A percentile compares a stretch with the other conserved stretches of the same genome.
Conservation (phyloP, 2,113 vertebrate species). For the Agapornis roseicollis region DNA sequence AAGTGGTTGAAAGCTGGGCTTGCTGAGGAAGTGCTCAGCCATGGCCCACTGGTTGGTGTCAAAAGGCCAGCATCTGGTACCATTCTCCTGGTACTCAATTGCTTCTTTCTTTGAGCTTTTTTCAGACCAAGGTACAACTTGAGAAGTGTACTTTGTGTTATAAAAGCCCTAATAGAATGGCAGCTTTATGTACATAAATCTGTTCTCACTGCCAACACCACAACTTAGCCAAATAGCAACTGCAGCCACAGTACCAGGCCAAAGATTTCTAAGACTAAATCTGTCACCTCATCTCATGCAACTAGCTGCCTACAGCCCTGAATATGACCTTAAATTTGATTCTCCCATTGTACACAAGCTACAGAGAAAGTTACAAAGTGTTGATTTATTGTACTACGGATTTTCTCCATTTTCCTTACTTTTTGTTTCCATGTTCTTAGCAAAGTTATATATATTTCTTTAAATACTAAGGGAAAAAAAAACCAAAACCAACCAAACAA, state of each 20-base stretch:
- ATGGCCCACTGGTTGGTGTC: slow-evolving; percentile 45
- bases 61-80: slow-evolving; percentile 64
- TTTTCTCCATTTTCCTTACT: background rate
- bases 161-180: slow-evolving; percentile 39
- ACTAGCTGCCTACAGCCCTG: slow-evolving; percentile 22
- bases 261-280: slow-evolving; percentile 19
- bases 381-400: background rate
- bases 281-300: slow-evolving; percentile 31
- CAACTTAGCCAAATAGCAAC: slow-evolving; percentile 14
- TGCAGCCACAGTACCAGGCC: slow-evolving; percentile 24
- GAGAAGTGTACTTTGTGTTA: slow-evolving; percentile 32
- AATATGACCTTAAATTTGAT: slow-evolving; percentile 25
- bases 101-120: slow-evolving; percentile 54
- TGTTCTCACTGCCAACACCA: slow-evolving; percentile 33
- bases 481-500: too few species aligned
- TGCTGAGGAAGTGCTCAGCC: slow-evolving; percentile 47
- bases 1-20: background rate
- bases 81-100: slow-evolving; percentile 48
- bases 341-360: background rate
- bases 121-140: slow-evolving; percentile 29
- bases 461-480: background rate
- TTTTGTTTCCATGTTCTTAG: background rate
- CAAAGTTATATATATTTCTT: background rate
- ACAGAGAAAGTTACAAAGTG: slow-evolving; percentile 4
- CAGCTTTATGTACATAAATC: slow-evolving; percentile 50